These are phyloP conservation scores for Mongoloraphidia duomilia DNA, from an alignment of 2,888 invertebrate species.

Conservation along the genomic window DNA sequence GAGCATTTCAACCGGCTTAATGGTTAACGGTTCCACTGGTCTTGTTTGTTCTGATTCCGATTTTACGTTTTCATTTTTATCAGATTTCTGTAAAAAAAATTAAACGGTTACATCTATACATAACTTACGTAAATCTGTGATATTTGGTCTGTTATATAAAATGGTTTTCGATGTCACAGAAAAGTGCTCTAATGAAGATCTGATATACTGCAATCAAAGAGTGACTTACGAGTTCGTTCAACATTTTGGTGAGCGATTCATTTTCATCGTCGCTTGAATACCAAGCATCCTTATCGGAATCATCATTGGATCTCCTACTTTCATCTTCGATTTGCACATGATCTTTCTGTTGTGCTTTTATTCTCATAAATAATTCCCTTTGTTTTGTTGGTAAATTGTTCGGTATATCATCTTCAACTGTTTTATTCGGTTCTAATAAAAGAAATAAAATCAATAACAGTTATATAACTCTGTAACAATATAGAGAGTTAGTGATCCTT, in stretches of 20 bases:
- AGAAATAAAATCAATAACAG: no score
- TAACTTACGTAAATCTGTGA: no score
- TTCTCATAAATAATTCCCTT: constrained; percentile 47
- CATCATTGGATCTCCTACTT: constrained; percentile 17
- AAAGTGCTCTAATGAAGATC: no score
- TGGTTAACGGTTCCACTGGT: constrained; percentile 35
- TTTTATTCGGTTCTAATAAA: constrained; percentile 1
- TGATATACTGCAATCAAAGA: no score
- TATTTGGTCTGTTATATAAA: no score
- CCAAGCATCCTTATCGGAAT: constrained; percentile 41
- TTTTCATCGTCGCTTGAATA: constrained; percentile 72
- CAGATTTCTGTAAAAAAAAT: no score
- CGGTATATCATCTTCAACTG: constrained; percentile 25
- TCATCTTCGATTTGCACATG: constrained; percentile 27
- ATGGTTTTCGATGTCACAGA: no score
- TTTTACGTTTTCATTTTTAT: no score
- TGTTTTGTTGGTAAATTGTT: constrained; percentile 47
- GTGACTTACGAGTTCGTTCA: neutral
- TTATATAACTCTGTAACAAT: no score
- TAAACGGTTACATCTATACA: no score
- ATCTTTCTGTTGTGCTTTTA: constrained; percentile 48
- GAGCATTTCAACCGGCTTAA: constrained; percentile 27
- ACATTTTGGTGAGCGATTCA: constrained; percentile 18
- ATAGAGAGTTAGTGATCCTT: no score
- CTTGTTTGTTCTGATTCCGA: constrained; percentile 25